Evolutionary conservation across 2,113 vertebrate species (phyloP).

Genomic region (Glareola pratincola): DNA sequence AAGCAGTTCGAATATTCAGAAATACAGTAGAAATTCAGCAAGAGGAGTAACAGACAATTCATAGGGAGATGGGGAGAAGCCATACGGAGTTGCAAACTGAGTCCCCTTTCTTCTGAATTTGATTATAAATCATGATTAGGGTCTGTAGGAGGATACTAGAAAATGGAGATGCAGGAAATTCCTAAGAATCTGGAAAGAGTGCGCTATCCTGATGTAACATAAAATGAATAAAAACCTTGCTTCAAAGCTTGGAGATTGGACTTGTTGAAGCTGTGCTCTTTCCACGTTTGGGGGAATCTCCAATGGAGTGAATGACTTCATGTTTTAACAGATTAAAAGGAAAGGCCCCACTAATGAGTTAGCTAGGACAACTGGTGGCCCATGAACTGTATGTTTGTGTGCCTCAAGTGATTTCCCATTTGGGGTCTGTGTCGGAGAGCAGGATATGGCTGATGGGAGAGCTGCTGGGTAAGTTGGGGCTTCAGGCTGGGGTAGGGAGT

Average conservation of each 20-base stretch:
- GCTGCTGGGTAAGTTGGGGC: background rate
- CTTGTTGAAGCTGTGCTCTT: background rate
- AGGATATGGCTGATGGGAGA: background rate
- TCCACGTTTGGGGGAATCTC: background rate
- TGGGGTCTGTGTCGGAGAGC: background rate
- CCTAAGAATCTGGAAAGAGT: background rate
- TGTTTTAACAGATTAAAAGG: background rate
- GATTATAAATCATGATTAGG: conserved; percentile 3
- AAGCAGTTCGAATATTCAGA: background rate
- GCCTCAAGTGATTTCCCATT: background rate
- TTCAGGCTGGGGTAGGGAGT: background rate
- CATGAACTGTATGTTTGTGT: background rate
- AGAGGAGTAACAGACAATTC: background rate
- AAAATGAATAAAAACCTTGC: background rate
- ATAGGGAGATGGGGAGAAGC: background rate
- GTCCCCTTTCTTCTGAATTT: conserved; percentile 9
- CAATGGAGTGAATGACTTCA: background rate
- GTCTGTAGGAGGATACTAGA: conserved; percentile 8
- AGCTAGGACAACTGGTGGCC: background rate
- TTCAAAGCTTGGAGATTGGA: background rate
- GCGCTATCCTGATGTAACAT: background rate
- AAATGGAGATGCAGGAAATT: background rate
- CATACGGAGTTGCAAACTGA: background rate
- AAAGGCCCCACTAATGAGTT: background rate
- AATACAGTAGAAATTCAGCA: background rate